Evolutionary conservation across 2,797 vertebrate genomes (phyloP).

Genomic region (Poeciliopsis paucimaculata): DNA sequence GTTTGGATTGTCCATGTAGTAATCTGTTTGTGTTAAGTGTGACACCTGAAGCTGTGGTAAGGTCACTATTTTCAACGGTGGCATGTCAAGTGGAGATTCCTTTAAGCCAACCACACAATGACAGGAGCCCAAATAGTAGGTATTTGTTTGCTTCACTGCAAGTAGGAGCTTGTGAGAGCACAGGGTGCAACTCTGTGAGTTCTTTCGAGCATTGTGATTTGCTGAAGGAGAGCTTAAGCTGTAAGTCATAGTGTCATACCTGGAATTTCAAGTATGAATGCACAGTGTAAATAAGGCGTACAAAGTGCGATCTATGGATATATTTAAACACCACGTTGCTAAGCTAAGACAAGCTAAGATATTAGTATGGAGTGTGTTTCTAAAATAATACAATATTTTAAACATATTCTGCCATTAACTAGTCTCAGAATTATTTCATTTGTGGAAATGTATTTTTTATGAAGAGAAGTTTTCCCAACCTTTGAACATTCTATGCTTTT

Average conservation of each 20-base stretch:
- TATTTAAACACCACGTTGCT: not conserved
- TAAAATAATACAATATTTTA: not conserved
- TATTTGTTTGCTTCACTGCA: conserved; percentile 47
- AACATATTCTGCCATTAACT: not conserved
- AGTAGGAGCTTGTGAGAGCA: conserved; percentile 59
- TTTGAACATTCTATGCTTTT: not conserved
- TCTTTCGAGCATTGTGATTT: conserved; percentile 33
- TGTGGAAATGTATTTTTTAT: not conserved
- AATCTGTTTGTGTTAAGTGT: conserved; percentile 69
- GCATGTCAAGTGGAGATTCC: conserved; percentile 66
- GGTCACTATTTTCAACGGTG: conserved; percentile 75
- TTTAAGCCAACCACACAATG: conserved; percentile 72
- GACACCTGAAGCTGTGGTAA: conserved; percentile 68
- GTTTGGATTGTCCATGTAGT: conserved; percentile 62
- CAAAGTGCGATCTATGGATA: not conserved
- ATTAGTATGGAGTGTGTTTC: not conserved
- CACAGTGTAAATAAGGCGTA: not conserved
- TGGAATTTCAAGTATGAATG: conserved; percentile 16
- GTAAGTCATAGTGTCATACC: conserved; percentile 14
- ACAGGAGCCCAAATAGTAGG: conserved; percentile 63
- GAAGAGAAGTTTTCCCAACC: not conserved
- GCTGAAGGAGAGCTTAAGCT: conserved; percentile 38
- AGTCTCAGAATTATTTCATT: not conserved
- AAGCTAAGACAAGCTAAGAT: not conserved
- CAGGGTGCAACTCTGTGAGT: conserved; percentile 12